Conservation (phyloP, 1,140 invertebrate genomes). For the Drosophila nasuta region DNA sequence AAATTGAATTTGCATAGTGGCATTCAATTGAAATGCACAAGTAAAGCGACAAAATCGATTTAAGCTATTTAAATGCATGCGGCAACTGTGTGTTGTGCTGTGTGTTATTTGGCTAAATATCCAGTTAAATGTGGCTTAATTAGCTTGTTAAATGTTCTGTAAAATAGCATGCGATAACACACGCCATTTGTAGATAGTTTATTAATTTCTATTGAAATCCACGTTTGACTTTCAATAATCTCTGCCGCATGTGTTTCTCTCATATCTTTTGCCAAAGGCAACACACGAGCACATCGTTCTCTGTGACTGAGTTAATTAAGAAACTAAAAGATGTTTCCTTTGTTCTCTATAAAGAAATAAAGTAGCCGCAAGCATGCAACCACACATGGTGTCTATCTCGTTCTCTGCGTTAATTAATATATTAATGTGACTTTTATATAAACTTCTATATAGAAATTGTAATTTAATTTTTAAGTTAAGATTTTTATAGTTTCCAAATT, state of each 20-base stretch:
- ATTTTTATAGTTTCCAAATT: too few species aligned
- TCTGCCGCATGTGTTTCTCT: background rate
- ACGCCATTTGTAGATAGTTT: background rate
- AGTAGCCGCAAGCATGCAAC: background rate
- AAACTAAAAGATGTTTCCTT: background rate
- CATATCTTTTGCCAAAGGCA: background rate
- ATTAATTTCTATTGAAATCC: background rate
- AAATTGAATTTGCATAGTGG: slow-evolving; percentile 43
- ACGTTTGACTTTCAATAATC: background rate
- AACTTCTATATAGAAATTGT: too few species aligned
- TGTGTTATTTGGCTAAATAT: background rate
- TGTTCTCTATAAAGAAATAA: background rate
- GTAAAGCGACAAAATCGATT: slow-evolving; percentile 23
- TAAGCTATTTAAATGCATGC: slow-evolving; percentile 5
- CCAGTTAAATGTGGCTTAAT: slow-evolving; percentile 3
- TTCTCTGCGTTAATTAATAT: background rate
- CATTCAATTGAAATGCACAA: slow-evolving; percentile 4
- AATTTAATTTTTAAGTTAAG: too few species aligned
- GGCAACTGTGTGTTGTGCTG: background rate
- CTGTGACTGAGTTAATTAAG: background rate
- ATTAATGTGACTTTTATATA: too few species aligned
- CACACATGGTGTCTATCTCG: background rate
- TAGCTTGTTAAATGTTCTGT: background rate
- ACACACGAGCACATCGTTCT: background rate
- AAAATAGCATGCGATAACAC: background rate